Conservation (phyloP, 2,888 invertebrate genomes). For the Deroplatys truncata region DNA sequence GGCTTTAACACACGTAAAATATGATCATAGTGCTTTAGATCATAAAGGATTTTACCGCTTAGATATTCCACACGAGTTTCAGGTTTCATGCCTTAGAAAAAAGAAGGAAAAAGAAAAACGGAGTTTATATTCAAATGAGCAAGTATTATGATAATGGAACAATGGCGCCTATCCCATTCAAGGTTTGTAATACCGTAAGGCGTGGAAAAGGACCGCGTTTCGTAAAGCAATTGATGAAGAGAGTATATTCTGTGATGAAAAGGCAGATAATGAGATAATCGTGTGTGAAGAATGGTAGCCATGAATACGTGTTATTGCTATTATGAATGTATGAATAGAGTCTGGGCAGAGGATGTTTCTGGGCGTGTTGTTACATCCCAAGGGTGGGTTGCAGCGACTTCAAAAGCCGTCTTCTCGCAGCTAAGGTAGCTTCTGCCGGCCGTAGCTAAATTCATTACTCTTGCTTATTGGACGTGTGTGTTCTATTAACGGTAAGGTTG, state of each 20-base stretch:
- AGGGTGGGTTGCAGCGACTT: neutral
- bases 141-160: neutral
- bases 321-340: too few species aligned
- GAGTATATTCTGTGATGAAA: neutral
- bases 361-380: neutral
- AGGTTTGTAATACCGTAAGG: neutral
- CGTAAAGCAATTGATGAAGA: neutral
- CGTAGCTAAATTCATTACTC: neutral
- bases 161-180: neutral
- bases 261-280: neutral
- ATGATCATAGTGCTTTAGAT: neutral
- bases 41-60: neutral
- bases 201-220: neutral
- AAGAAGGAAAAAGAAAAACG: neutral
- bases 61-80: neutral
- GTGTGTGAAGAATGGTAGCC: neutral
- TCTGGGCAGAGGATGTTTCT: too few species aligned
- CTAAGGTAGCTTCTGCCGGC: neutral
- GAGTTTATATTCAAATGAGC: neutral
- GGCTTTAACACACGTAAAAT: too few species aligned
- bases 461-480: neutral
- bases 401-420: neutral
- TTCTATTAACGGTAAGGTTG: neutral
- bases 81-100: neutral
- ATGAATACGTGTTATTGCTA: neutral